These are phyloP conservation scores for Halictus quadricinctus DNA, from an alignment of 2,888 invertebrate species.

Conservation along the genomic window DNA sequence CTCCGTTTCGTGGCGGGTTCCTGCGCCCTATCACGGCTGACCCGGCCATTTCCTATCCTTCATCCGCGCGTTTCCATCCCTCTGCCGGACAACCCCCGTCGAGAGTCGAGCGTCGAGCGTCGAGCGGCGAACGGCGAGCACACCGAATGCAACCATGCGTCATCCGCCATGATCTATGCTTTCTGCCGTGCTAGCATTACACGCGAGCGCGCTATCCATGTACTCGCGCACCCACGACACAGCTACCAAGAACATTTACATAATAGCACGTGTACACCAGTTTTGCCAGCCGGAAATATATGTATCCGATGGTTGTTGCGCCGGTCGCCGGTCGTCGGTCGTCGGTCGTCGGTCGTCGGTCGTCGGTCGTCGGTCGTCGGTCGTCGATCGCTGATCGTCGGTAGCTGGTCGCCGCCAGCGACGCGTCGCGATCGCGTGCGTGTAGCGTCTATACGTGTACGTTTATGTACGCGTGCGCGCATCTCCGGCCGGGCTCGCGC, in stretches of 20 bases:
- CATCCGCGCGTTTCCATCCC: constrained; percentile 81
- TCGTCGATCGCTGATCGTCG: too few species aligned
- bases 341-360: neutral
- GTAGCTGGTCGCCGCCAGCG: neutral
- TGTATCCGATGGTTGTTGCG: constrained; percentile 23
- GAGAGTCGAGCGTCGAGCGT: constrained; percentile 65
- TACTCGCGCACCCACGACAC: constrained; percentile 3
- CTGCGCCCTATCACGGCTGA: constrained; percentile 72
- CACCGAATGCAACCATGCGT: constrained; percentile 80
- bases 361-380: neutral
- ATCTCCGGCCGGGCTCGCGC: constrained; percentile 23
- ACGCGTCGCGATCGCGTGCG: neutral
- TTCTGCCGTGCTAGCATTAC: constrained; percentile 80
- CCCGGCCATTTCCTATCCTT: constrained; percentile 82
- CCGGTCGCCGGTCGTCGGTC: neutral
- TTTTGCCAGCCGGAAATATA: constrained; percentile 27
- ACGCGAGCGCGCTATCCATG: constrained; percentile 34
- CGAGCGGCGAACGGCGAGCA: constrained; percentile 68
- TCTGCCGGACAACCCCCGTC: constrained; percentile 53
- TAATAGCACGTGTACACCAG: constrained; percentile 43
- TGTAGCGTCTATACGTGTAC: neutral
- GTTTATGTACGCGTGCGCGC: constrained; percentile 23
- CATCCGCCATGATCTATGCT: constrained; percentile 83
- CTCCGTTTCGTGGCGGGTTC: constrained; percentile 54
- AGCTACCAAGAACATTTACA: constrained; percentile 32